Evolutionary conservation across 2,113 vertebrate genomes (phyloP).

Genomic region (Motacilla tschutschensis): DNA sequence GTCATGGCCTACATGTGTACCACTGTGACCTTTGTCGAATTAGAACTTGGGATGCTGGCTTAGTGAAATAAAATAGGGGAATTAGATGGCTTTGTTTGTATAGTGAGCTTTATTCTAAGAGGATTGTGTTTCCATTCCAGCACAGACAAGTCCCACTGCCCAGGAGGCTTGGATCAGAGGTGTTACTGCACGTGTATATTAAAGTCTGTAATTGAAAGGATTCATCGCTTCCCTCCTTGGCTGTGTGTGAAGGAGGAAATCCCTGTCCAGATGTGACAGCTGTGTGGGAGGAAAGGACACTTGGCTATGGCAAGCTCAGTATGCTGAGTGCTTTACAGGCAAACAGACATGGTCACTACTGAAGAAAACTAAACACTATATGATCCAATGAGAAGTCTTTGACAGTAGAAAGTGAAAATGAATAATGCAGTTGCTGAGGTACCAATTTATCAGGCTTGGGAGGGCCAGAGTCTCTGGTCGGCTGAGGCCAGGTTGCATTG

Average conservation of each 20-base stretch:
- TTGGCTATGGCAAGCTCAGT: background rate
- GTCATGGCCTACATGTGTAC: background rate
- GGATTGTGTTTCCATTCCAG: background rate
- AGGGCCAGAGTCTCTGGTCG: background rate
- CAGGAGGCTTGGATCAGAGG: background rate
- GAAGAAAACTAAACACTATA: background rate
- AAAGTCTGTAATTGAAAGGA: background rate
- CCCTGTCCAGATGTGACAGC: background rate
- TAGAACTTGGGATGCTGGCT: background rate
- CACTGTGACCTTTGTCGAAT: background rate
- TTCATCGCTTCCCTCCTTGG: background rate
- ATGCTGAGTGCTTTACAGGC: background rate
- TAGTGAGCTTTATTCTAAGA: background rate
- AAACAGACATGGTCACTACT: background rate
- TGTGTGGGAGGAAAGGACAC: background rate
- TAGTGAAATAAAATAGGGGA: background rate
- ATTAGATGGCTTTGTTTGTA: background rate
- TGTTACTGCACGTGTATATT: fast-evolving
- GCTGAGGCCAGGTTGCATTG: background rate
- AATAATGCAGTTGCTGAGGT: background rate
- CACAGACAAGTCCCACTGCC: fast-evolving
- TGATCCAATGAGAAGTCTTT: background rate
- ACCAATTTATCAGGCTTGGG: background rate
- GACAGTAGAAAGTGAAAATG: background rate
- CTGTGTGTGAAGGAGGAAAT: background rate